Evolutionary conservation across 2,113 vertebrate genomes (phyloP).

Genomic region (Maccullochella peelii): DNA sequence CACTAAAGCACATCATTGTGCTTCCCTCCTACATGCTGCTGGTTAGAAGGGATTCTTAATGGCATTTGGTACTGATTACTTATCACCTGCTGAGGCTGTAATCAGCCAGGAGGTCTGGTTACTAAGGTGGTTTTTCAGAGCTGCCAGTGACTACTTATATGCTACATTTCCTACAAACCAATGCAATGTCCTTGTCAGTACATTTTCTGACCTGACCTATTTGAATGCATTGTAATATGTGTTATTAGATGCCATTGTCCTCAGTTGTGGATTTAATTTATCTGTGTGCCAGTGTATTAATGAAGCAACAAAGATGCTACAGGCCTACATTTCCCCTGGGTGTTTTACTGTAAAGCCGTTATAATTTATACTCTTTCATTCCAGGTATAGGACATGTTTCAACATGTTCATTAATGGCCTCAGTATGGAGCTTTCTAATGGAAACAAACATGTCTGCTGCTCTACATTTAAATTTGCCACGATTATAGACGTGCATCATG

Average conservation of each 20-base stretch:
- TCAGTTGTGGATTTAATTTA: background rate
- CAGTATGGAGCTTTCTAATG: background rate
- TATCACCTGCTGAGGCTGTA: background rate
- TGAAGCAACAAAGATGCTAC: constrained; percentile 4
- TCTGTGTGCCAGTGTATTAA: background rate
- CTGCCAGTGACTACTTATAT: background rate
- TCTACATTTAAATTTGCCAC: constrained; percentile 7
- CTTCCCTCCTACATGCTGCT: background rate
- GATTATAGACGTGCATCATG: background rate
- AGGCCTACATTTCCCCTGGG: background rate
- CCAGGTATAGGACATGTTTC: constrained; percentile 24
- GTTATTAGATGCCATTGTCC: background rate
- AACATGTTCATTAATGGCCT: constrained; percentile 44
- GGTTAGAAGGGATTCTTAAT: background rate
- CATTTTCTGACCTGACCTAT: background rate
- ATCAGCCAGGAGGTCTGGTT: constrained; percentile 13
- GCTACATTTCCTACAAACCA: background rate
- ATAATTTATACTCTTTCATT: background rate
- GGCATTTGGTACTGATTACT: constrained; percentile 21
- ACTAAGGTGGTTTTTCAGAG: background rate
- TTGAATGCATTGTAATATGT: background rate
- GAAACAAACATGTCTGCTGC: constrained; percentile 32
- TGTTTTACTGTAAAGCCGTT: background rate
- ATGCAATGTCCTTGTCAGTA: background rate
- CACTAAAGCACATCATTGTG: background rate